Conservation (phyloP, 2,797 vertebrate species). For the Hyperoplus immaculatus region DNA sequence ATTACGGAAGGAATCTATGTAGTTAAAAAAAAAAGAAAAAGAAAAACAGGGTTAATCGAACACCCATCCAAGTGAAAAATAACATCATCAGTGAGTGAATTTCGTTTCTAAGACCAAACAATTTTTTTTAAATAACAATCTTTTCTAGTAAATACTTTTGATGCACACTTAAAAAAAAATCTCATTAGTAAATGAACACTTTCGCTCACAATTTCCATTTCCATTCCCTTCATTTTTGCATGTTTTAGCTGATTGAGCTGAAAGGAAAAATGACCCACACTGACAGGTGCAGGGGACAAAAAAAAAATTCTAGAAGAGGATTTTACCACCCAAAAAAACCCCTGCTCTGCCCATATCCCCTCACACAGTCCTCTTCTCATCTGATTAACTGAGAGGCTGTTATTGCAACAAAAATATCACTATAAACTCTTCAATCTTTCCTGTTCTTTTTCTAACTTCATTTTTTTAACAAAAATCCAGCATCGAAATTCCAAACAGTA, state of each 20-base stretch:
- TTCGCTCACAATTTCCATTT: slow-evolving; percentile 24
- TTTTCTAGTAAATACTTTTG: slow-evolving; percentile 14
- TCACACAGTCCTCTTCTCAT: background rate
- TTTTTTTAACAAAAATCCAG: slow-evolving; percentile 25
- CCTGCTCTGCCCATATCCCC: slow-evolving; percentile 26
- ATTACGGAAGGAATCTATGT: slow-evolving; percentile 53
- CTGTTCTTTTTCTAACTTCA: slow-evolving; percentile 37
- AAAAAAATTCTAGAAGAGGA: background rate
- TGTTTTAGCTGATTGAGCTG: slow-evolving; percentile 43
- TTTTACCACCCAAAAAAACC: slow-evolving; percentile 15
- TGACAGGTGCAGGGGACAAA: background rate
- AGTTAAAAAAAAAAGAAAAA: slow-evolving; percentile 15
- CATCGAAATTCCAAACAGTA: slow-evolving; percentile 53
- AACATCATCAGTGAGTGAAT: slow-evolving; percentile 20
- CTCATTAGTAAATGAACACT: slow-evolving; percentile 2
- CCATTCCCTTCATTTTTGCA: slow-evolving; percentile 36
- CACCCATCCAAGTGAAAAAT: slow-evolving; percentile 27
- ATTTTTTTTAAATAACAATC: background rate
- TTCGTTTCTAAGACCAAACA: slow-evolving; percentile 14
- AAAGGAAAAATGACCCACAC: slow-evolving; percentile 34
- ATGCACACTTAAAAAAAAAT: slow-evolving; percentile 23
- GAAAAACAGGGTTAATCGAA: slow-evolving; percentile 23
- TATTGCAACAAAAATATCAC: slow-evolving; percentile 70
- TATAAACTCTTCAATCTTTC: slow-evolving; percentile 15
- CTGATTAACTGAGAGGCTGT: slow-evolving; percentile 33